phyloP scores from a whole-genome alignment of 1,140 invertebrate genomes.

The Limonius californicus region DNA sequence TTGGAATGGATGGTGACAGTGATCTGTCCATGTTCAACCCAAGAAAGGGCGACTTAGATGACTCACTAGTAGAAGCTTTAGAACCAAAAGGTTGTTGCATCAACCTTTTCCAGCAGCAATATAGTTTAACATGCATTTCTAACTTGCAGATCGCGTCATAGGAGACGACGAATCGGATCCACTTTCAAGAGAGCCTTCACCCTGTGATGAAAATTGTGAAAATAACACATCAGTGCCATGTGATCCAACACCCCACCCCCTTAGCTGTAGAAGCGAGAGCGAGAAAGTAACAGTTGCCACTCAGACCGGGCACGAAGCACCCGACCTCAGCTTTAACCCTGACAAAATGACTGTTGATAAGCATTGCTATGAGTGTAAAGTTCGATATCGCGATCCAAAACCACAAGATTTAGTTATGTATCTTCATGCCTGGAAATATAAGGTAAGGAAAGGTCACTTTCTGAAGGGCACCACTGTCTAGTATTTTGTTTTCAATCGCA shows the following conservation, averaged over 20 bases:
- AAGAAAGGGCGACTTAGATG: slow-evolving; percentile 61
- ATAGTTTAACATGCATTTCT: not conserved
- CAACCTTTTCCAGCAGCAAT: too few relatives aligned
- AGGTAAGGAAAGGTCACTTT: slow-evolving; percentile 48
- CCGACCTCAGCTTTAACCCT: slow-evolving; percentile 64
- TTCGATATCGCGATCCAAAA: slow-evolving; percentile 84
- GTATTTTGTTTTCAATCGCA: too few relatives aligned
- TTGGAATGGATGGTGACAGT: slow-evolving; percentile 86
- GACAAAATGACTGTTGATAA: slow-evolving; percentile 76
- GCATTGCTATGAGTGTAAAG: slow-evolving; percentile 90
- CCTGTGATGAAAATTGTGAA: slow-evolving; percentile 51
- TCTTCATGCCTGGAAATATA: slow-evolving; percentile 90
- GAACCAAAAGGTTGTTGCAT: slow-evolving; percentile 38
- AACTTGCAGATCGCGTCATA: not conserved
- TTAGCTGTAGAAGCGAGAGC: slow-evolving; percentile 27
- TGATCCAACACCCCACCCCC: slow-evolving; percentile 33
- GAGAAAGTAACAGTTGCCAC: slow-evolving; percentile 72
- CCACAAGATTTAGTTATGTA: slow-evolving; percentile 92
- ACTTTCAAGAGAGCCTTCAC: slow-evolving; percentile 56
- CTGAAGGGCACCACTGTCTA: too few relatives aligned
- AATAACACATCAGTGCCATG: slow-evolving; percentile 31
- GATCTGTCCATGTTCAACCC: slow-evolving; percentile 74
- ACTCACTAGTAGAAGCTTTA: slow-evolving; percentile 45
- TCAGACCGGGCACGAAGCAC: slow-evolving; percentile 73
- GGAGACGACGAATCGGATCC: slow-evolving; percentile 57